Percentiles rank a stretch among this genome's conserved stretches.
Conservation (phyloP, 2,797 vertebrate species). For the Cryptoprocta ferox region DNA sequence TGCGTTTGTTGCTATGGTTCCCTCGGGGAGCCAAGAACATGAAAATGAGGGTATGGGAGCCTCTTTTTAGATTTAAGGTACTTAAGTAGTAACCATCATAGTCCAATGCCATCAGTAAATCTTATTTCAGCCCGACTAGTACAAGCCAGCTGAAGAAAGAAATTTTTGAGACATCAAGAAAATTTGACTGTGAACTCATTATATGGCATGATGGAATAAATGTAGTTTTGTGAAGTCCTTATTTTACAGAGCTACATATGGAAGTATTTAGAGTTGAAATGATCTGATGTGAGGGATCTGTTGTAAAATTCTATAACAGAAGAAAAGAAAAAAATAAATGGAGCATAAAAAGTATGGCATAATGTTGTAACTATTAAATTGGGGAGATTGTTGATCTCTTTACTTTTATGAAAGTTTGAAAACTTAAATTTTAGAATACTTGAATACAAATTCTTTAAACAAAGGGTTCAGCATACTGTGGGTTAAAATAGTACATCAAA, state of each 20-base stretch:
- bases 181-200: conserved; percentile 19
- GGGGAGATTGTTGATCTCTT: neutral
- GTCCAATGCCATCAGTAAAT: neutral
- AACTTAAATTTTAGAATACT: neutral
- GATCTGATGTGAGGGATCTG: neutral
- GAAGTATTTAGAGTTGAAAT: conserved; percentile 30
- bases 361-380: conserved; percentile 24
- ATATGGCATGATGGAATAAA: neutral
- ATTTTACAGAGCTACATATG: conserved; percentile 44
- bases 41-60: neutral
- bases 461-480: neutral
- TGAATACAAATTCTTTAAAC: neutral
- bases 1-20: neutral
- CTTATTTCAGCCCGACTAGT: neutral
- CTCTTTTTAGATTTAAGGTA: neutral
- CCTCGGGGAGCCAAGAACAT: neutral
- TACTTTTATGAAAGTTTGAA: neutral
- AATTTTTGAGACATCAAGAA: conserved; percentile 21
- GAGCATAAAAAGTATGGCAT: neutral
- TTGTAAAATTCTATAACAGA: conserved; percentile 33
- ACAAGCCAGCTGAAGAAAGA: conserved; percentile 19
- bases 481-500: neutral
- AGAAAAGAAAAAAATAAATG: neutral
- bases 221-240: neutral
- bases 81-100: neutral